Evolutionary conservation across 92 coral and sea anemone species (phyloP).

Genomic region (Umimayanthus kanabou): DNA sequence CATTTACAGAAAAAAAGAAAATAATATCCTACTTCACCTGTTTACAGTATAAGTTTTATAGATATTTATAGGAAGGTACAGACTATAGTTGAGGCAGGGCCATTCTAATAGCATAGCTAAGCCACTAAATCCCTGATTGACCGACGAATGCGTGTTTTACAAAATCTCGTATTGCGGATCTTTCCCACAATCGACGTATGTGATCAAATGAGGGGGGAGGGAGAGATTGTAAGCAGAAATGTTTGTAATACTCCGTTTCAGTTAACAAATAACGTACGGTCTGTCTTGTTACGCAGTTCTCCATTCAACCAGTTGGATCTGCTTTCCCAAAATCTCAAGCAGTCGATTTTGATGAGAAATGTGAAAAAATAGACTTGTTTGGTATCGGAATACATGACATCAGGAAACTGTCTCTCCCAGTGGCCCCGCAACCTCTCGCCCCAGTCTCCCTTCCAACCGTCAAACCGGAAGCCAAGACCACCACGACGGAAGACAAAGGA

Average conservation of each 20-base stretch:
- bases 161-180: no score
- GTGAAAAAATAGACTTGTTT: slow-evolving; percentile 61
- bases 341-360: slow-evolving; percentile 43
- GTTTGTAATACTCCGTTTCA: not conserved
- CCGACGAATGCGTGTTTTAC: no score
- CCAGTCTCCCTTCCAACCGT: slow-evolving; percentile 37
- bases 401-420: slow-evolving; percentile 41
- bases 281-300: slow-evolving; percentile 35
- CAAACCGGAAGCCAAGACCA: slow-evolving; percentile 1
- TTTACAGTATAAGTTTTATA: no score
- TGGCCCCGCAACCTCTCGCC: not conserved
- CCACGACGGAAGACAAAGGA: not conserved
- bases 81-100: no score
- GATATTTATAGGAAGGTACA: no score
- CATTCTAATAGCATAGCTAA: no score
- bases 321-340: slow-evolving; percentile 64
- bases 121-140: no score
- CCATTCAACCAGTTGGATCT: slow-evolving; percentile 71
- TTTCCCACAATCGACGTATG: no score
- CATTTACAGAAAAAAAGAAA: no score
- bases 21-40: no score
- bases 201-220: no score
- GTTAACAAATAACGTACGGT: not conserved
- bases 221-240: not conserved
- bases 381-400: slow-evolving; percentile 65